Conservation (phyloP, 2,888 invertebrate species). For the Melipona bicolor region DNA sequence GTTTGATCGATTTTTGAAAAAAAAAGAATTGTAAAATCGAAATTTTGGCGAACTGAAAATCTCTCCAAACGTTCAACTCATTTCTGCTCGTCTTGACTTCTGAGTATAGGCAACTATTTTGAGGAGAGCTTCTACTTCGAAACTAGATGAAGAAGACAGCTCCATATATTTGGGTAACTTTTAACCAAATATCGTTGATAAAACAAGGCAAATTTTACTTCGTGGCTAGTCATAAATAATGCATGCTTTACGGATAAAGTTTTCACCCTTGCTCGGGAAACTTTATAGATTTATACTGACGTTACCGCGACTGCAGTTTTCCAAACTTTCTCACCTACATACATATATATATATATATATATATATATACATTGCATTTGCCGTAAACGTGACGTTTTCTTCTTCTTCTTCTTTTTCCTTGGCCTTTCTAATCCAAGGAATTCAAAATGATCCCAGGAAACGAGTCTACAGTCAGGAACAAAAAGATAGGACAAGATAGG, state of each 20-base stretch:
- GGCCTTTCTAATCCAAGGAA: no score
- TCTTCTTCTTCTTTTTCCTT: background rate
- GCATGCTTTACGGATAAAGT: slow-evolving; percentile 27
- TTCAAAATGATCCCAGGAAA: background rate
- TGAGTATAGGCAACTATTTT: background rate
- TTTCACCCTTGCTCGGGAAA: slow-evolving; percentile 1
- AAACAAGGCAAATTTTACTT: slow-evolving; percentile 2
- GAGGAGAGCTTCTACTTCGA: background rate
- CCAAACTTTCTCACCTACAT: background rate
- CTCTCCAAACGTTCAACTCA: no score
- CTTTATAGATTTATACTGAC: slow-evolving; percentile 26
- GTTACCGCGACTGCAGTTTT: slow-evolving; percentile 8
- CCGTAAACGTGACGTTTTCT: no score
- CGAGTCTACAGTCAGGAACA: no score
- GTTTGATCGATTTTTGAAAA: no score
- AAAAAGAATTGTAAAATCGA: no score
- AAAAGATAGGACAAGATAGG: no score
- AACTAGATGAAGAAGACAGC: background rate
- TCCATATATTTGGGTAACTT: background rate
- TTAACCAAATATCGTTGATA: slow-evolving; percentile 7
- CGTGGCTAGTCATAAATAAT: slow-evolving; percentile 33
- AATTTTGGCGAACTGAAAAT: background rate
- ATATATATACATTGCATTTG: no score
- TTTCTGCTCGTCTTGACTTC: no score
- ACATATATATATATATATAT: no score